These are phyloP conservation scores for Caenorhabditis sp. DNA, from an alignment of 2,888 invertebrate species.

Conservation along the genomic window DNA sequence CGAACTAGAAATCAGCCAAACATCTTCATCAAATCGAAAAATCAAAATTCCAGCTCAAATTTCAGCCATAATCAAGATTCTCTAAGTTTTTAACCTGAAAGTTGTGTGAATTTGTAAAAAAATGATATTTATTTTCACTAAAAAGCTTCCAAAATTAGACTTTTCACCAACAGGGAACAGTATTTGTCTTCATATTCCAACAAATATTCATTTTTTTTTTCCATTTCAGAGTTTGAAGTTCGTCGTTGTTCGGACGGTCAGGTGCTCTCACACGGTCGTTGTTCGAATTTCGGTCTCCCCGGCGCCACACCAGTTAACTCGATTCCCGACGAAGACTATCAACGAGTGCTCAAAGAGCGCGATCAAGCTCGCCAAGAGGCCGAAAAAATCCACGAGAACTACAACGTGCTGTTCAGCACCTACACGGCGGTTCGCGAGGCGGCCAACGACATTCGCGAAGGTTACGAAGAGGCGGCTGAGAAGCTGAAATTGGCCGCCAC, in stretches of 20 bases:
- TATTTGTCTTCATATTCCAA: too few species aligned
- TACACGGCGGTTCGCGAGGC: conserved; percentile 13
- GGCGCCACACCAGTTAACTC: neutral
- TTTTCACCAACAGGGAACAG: too few species aligned
- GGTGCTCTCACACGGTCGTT: conserved; percentile 24
- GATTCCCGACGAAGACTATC: conserved; percentile 17
- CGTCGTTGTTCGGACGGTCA: conserved; percentile 21
- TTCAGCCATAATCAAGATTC: too few species aligned
- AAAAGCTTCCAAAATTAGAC: too few species aligned
- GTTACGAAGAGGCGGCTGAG: conserved; percentile 23
- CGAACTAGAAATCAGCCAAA: too few species aligned
- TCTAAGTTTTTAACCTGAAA: too few species aligned
- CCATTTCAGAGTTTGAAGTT: conserved; percentile 35
- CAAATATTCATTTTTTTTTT: too few species aligned
- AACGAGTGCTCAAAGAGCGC: conserved; percentile 14
- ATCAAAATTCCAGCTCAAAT: too few species aligned
- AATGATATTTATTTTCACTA: too few species aligned
- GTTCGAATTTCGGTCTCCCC: neutral
- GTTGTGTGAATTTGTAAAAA: too few species aligned
- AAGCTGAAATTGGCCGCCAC: conserved; percentile 26
- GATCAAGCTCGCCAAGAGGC: conserved; percentile 22
- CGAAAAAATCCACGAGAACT: conserved; percentile 23
- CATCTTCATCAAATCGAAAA: too few species aligned
- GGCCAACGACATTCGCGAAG: conserved; percentile 16
- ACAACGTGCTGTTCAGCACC: conserved; percentile 8